phyloP scores from a whole-genome alignment of 2,113 vertebrate species.

The Taurulus bubalis region DNA sequence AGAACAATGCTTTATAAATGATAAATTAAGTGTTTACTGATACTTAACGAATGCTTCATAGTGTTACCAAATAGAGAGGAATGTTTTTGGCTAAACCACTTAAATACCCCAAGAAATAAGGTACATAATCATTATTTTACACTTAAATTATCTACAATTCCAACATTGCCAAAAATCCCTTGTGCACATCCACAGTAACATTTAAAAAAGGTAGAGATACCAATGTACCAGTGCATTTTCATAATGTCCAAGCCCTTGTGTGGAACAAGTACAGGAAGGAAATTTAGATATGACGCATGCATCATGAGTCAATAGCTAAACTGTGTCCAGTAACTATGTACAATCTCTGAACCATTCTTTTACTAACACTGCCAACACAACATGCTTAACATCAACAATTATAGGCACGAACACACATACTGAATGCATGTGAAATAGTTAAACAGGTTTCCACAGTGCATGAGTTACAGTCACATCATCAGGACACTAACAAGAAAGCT shows the following conservation, averaged over 20 bases:
- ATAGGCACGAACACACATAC: background rate
- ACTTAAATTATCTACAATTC: background rate
- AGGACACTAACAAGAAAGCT: background rate
- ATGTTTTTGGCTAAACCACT: background rate
- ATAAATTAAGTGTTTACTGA: too few species aligned
- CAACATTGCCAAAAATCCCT: background rate
- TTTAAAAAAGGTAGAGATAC: background rate
- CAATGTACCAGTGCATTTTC: background rate
- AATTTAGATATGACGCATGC: background rate
- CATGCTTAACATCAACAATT: conserved; percentile 21
- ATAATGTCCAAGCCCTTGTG: background rate
- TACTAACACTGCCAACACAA: background rate
- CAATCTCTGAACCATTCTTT: background rate
- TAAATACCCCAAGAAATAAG: background rate
- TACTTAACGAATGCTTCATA: too few species aligned
- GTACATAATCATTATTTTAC: background rate
- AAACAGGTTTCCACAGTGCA: background rate
- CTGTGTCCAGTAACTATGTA: background rate
- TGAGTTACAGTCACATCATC: background rate
- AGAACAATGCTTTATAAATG: too few species aligned
- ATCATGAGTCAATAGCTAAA: conserved; percentile 12
- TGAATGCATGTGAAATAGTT: background rate
- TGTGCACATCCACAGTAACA: background rate
- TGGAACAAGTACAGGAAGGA: background rate
- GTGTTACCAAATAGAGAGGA: background rate